Base-by-base conservation (phyloP, 2,797 vertebrate species). In the Lutjanus campechanus region DNA sequence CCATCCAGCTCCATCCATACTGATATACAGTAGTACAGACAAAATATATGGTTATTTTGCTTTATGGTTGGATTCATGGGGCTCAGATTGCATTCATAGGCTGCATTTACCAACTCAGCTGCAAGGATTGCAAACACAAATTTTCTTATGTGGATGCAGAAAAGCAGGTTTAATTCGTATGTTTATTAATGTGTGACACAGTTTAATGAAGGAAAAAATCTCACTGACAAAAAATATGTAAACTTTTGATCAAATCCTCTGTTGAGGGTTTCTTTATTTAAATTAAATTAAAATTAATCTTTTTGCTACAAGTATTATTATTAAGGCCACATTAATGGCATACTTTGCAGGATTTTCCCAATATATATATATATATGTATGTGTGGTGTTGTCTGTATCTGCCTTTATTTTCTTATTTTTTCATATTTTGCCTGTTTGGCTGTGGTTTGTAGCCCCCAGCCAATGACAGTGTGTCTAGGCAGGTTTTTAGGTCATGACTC, bases 1-100 rank as follows among this genome's bases (percentile, higher is more conserved):
- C 46, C 8, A 0, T 85, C 80, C 84, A 88, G 63, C 65, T 80
- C 20, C 41, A 43, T 74, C 29, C 25, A 56, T 70, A 53, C 55
- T 83, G 73, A 90, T 86, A 77, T 80, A 81, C 77, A 85, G 77
- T 69, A 77, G 80, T 81, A 69, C 50, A 49, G 55, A 79, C 47
- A 49, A 40, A 70, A 82, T 83, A 66, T 81, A 81, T 62, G 40
- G 44, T 83, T 76, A 82, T 86, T 84, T 90, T 80, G 50, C 76
- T 83, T 63, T 46, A 70, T 55, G 54, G 66, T 47, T 66, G 68
- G 72, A 74, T 82, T 73, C 61, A 82, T 16, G 25, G 19, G 22
- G 68, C 59, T 88, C 60, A 68, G 36, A 51, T 85, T 80, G 44
- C 76, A 19, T 63, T 29, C 49, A 59, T 20, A 70, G 41, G 40